phyloP scores from a whole-genome alignment of 2,113 vertebrate species.

The Lophura nycthemera region DNA sequence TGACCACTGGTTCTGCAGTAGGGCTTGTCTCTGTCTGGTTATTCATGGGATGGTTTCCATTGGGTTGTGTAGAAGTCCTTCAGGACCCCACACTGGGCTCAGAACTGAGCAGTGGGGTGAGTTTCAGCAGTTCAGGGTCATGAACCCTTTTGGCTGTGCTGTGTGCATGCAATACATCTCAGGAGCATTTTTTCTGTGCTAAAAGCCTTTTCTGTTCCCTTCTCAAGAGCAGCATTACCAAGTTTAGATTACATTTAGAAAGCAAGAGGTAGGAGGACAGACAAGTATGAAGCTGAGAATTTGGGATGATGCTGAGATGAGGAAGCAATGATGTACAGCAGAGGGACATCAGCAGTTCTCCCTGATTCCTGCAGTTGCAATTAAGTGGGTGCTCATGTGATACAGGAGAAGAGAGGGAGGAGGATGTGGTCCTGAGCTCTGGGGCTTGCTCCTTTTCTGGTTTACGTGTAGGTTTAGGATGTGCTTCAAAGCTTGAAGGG shows the following conservation, averaged over 20 bases:
- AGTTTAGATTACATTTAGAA: not conserved
- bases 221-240: not conserved
- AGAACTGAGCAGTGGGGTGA: not conserved
- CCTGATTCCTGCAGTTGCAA: not conserved
- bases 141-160: rapidly evolving
- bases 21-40: rapidly evolving
- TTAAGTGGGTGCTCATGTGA: not conserved
- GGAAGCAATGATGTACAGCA: not conserved
- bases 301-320: not conserved
- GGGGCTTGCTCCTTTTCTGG: not conserved
- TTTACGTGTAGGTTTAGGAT: not conserved
- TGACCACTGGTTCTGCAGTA: not conserved
- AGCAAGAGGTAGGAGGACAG: not conserved
- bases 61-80: not conserved
- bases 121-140: not conserved
- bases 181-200: not conserved
- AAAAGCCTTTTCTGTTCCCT: not conserved
- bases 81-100: not conserved
- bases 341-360: not conserved
- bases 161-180: not conserved
- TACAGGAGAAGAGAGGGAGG: not conserved
- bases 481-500: rapidly evolving
- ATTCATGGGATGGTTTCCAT: rapidly evolving
- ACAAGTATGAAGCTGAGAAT: not conserved
- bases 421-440: not conserved